Conservation (phyloP, 2,888 invertebrate species). For the Osmoderma eremita region DNA sequence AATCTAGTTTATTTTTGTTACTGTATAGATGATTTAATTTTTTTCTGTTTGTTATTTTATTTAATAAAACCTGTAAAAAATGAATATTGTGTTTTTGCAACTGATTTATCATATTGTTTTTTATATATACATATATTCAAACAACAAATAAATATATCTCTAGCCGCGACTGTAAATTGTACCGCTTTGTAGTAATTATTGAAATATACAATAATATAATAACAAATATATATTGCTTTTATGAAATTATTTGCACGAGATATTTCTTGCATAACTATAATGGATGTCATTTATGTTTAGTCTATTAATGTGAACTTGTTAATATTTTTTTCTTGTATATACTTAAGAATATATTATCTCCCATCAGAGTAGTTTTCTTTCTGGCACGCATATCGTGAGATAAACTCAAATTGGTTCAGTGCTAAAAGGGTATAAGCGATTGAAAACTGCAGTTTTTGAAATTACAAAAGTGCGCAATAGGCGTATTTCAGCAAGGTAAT, state of each 20-base stretch:
- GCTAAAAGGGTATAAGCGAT: too few relatives aligned
- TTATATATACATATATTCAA: constrained; percentile 16
- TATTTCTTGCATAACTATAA: constrained; percentile 33
- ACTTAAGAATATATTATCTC: constrained; percentile 43
- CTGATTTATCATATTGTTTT: constrained; percentile 21
- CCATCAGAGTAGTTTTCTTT: constrained; percentile 37
- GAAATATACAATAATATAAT: constrained; percentile 29
- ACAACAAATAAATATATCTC: constrained; percentile 11
- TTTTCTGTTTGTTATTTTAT: constrained; percentile 41
- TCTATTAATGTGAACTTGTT: constrained; percentile 39
- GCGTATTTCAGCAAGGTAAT: too few relatives aligned
- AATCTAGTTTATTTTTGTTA: constrained; percentile 42
- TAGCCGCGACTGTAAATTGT: constrained; percentile 36
- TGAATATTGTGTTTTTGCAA: constrained; percentile 31
- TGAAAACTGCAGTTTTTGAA: too few relatives aligned
- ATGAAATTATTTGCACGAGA: constrained; percentile 34
- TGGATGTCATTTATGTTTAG: constrained; percentile 37
- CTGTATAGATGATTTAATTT: constrained; percentile 42
- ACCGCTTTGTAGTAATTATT: constrained; percentile 31
- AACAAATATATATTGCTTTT: constrained; percentile 34
- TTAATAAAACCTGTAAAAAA: constrained; percentile 38
- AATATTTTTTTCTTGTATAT: constrained; percentile 43
- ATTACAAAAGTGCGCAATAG: too few relatives aligned
- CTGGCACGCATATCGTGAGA: neutral
- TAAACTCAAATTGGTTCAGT: too few relatives aligned